Percentiles rank a stretch among this genome's conserved stretches.
These are phyloP conservation scores for Lycaena phlaeas DNA, from an alignment of 2,888 invertebrate species.

Conservation along the genomic window DNA sequence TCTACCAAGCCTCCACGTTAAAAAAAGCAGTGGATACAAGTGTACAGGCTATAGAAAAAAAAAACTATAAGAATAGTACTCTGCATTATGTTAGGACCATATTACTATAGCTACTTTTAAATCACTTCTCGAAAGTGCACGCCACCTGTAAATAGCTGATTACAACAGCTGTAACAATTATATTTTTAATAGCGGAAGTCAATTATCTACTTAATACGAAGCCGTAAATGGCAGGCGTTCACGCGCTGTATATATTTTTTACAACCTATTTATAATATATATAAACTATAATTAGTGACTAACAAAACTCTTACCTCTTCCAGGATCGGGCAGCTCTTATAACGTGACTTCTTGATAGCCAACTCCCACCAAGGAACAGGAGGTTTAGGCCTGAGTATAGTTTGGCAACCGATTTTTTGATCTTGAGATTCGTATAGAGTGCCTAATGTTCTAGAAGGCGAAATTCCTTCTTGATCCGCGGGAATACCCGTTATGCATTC, in stretches of 20 bases:
- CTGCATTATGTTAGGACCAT: too few relatives aligned
- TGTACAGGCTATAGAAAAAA: too few relatives aligned
- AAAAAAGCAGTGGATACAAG: too few relatives aligned
- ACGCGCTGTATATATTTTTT: conserved; percentile 4
- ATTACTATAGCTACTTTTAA: conserved; percentile 2
- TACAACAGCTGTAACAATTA: conserved; percentile 21
- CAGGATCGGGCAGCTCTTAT: conserved; percentile 86
- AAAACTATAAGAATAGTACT: too few relatives aligned
- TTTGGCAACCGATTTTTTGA: conserved; percentile 79
- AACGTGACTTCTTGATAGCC: conserved; percentile 84
- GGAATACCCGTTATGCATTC: conserved; percentile 64
- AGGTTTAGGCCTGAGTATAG: conserved; percentile 77
- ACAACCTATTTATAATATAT: not conserved
- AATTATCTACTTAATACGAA: conserved; percentile 16
- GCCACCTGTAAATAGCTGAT: conserved; percentile 15
- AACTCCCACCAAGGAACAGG: conserved; percentile 92
- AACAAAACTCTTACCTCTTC: conserved; percentile 68
- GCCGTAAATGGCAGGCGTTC: conserved; percentile 7
- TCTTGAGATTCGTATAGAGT: conserved; percentile 72
- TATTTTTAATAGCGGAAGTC: conserved; percentile 23
- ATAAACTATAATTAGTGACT: not conserved
- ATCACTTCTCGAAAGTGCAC: conserved; percentile 6
- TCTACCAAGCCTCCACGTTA: too few relatives aligned
- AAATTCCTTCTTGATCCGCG: conserved; percentile 45
- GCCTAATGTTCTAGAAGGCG: conserved; percentile 55